Conservation (phyloP, 2,797 vertebrate species). For the Miichthys miiuy region DNA sequence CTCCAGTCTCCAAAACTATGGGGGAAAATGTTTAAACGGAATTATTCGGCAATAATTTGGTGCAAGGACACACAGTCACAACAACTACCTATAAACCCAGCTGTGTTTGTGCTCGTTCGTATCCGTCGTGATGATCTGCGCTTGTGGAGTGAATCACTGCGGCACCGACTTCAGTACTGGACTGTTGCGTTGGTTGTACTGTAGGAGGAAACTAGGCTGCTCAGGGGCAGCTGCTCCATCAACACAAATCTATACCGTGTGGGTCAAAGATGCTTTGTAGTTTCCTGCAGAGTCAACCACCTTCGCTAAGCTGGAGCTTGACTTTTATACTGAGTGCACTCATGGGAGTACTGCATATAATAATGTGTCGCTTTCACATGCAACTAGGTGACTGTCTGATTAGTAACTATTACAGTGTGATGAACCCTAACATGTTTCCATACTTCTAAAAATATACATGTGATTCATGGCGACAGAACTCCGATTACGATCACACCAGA, state of each 20-base stretch:
- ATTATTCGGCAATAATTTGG: background rate
- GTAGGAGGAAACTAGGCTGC: conserved; percentile 57
- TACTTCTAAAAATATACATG: background rate
- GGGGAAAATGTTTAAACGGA: background rate
- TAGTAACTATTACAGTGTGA: background rate
- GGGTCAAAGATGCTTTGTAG: conserved; percentile 12
- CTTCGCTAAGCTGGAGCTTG: background rate
- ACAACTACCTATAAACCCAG: conserved; percentile 9
- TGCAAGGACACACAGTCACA: background rate
- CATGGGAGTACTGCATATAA: background rate
- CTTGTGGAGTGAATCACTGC: conserved; percentile 63
- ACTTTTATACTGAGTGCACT: background rate
- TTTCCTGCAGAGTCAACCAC: conserved; percentile 10
- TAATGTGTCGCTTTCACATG: background rate
- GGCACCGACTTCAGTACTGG: conserved; percentile 35
- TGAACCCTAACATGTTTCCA: background rate
- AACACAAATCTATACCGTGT: conserved; percentile 48
- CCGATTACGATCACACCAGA: background rate
- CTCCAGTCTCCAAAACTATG: background rate
- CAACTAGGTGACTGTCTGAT: background rate
- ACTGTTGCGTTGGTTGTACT: conserved; percentile 47
- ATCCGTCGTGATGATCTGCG: conserved; percentile 63
- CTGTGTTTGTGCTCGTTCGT: conserved; percentile 49
- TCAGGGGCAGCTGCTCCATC: conserved; percentile 32
- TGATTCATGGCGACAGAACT: background rate